Percentiles rank a stretch among this genome's conserved stretches.
Conservation (phyloP, 2,797 vertebrate species). For the Mus caroli region DNA sequence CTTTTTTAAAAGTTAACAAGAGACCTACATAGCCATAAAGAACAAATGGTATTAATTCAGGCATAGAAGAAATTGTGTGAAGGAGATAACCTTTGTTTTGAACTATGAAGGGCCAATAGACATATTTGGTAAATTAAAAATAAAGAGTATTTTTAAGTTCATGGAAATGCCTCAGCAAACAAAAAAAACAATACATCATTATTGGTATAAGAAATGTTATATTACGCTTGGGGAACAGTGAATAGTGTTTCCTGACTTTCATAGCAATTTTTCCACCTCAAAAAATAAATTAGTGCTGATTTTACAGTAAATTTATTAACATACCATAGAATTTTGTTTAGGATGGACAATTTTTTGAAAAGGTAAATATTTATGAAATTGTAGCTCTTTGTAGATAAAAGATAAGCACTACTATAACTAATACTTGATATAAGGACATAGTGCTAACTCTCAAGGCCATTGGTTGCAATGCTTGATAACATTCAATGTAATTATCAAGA, state of each 20-base stretch:
- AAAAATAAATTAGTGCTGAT: slow-evolving; percentile 78
- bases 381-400: slow-evolving; percentile 79
- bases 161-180: not conserved
- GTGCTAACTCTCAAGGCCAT: slow-evolving; percentile 81
- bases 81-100: not conserved
- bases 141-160: not conserved
- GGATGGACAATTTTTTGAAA: slow-evolving; percentile 80
- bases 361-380: slow-evolving; percentile 88
- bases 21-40: not conserved
- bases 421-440: slow-evolving; percentile 82
- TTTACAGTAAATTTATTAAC: slow-evolving; percentile 82
- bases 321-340: slow-evolving; percentile 79
- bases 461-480: slow-evolving; percentile 80
- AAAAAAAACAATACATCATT: not conserved
- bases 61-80: not conserved
- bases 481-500: slow-evolving; percentile 81
- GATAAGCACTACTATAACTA: slow-evolving; percentile 82
- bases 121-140: not conserved
- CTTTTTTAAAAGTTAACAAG: not conserved
- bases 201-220: not conserved
- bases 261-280: slow-evolving; percentile 67
- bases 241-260: not conserved
- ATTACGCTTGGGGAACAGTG: not conserved
- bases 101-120: slow-evolving; percentile 1
- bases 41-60: not conserved